A percentile compares a stretch with the other conserved stretches of the same genome.
These are phyloP conservation scores for Crotophaga sulcirostris DNA, from an alignment of 2,113 vertebrate species.

Conservation along the genomic window DNA sequence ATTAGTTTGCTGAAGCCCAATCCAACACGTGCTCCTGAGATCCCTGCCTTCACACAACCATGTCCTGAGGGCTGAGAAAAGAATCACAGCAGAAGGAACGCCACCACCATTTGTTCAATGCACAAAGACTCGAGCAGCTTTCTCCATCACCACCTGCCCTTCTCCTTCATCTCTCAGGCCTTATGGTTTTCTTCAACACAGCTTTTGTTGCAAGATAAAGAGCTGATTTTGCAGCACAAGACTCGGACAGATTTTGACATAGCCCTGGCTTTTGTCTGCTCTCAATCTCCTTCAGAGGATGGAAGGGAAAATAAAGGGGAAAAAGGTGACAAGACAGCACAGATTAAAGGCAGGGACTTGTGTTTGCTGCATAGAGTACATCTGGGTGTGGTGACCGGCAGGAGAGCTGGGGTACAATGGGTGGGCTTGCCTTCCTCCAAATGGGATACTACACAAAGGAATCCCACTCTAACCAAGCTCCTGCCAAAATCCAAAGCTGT, in stretches of 20 bases:
- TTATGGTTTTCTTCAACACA: background rate
- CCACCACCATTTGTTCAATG: accelerated
- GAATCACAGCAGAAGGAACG: background rate
- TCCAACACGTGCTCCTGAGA: background rate
- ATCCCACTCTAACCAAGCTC: background rate
- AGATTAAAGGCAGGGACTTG: background rate
- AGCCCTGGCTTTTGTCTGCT: background rate
- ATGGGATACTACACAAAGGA: background rate
- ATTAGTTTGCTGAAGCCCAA: background rate
- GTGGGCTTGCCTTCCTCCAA: background rate
- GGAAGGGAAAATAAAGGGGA: background rate
- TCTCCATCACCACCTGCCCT: background rate
- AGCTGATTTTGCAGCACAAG: background rate
- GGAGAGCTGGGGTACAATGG: background rate
- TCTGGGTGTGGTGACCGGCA: background rate
- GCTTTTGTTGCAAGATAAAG: background rate
- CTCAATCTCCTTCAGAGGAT: background rate
- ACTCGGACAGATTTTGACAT: background rate
- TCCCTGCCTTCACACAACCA: background rate
- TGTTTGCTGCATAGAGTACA: accelerated
- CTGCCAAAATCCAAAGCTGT: background rate
- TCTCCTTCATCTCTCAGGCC: background rate
- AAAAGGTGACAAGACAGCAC: background rate
- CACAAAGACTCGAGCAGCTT: background rate
- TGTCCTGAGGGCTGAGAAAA: background rate